These are phyloP conservation scores for Volucella zonaria DNA, from an alignment of 2,888 invertebrate species.

Conservation along the genomic window DNA sequence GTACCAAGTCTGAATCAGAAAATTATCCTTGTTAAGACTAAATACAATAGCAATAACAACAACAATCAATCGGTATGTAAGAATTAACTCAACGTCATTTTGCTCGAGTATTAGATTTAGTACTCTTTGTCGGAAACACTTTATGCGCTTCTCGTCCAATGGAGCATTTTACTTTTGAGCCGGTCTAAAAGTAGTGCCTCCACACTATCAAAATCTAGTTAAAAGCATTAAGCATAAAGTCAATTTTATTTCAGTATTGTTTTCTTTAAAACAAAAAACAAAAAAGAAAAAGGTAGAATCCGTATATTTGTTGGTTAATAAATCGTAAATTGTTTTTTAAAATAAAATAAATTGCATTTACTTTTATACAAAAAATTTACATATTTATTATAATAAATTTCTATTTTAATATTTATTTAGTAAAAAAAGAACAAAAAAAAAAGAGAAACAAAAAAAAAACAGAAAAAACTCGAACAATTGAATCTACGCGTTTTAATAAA, in stretches of 20 bases:
- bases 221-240: conserved; percentile 67
- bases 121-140: conserved; percentile 52
- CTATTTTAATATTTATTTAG: conserved; percentile 72
- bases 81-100: conserved; percentile 46
- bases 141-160: conserved; percentile 57
- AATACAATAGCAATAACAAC: conserved; percentile 71
- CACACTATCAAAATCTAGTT: conserved; percentile 39
- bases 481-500: conserved; percentile 59
- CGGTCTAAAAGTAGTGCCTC: conserved; percentile 49
- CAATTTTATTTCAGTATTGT: conserved; percentile 64
- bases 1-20: conserved; percentile 78
- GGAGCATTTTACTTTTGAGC: conserved; percentile 51
- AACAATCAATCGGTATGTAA: conserved; percentile 69
- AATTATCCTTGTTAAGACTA: conserved; percentile 79
- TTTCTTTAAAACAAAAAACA: conserved; percentile 4
- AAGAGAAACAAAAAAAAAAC: conserved; percentile 13
- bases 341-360: conserved; percentile 53
- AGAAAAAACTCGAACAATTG: conserved; percentile 34
- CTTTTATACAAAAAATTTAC: conserved; percentile 54
- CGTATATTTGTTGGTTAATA: conserved; percentile 44
- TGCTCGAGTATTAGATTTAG: conserved; percentile 15
- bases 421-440: conserved; percentile 18
- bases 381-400: conserved; percentile 63
- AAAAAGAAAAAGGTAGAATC: conserved; percentile 32
- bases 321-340: conserved; percentile 49